These are phyloP conservation scores for Luffia ferchaultella DNA, from an alignment of 2,888 invertebrate genomes.

Conservation along the genomic window DNA sequence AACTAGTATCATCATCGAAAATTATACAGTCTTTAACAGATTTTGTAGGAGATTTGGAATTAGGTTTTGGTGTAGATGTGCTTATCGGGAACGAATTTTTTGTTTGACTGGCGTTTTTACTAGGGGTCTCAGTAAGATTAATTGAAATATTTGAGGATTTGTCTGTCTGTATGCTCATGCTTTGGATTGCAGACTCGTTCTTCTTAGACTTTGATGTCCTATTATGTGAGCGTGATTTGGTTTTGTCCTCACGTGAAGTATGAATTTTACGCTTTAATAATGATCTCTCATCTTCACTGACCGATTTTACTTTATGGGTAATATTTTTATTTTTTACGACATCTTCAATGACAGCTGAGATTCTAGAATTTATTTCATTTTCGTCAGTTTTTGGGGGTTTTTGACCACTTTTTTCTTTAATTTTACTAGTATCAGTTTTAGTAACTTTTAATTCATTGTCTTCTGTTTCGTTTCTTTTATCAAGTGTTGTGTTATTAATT, in stretches of 20 bases:
- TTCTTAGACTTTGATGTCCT: conserved; percentile 30
- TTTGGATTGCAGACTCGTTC: conserved; percentile 26
- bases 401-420: too few species aligned
- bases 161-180: background rate
- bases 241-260: conserved; percentile 16
- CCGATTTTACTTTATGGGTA: too few species aligned
- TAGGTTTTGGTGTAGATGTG: background rate
- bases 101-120: background rate
- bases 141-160: background rate
- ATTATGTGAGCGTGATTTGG: conserved; percentile 16
- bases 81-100: background rate
- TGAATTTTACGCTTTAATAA: conserved; percentile 2
- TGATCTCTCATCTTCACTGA: conserved; percentile 9
- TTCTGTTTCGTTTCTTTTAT: conserved; percentile 7
- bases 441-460: conserved; percentile 13
- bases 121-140: background rate
- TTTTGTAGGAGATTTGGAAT: conserved; percentile 12
- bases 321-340: too few species aligned
- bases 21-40: conserved; percentile 26
- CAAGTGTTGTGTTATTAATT: background rate
- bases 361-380: too few species aligned
- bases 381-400: too few species aligned
- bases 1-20: conserved; percentile 31
- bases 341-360: too few species aligned
- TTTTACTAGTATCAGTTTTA: too few species aligned